These are phyloP conservation scores for Dendrophyllia cribrosa DNA, from an alignment of 64 coral and sea anemone genomes.

Conservation along the genomic window DNA sequence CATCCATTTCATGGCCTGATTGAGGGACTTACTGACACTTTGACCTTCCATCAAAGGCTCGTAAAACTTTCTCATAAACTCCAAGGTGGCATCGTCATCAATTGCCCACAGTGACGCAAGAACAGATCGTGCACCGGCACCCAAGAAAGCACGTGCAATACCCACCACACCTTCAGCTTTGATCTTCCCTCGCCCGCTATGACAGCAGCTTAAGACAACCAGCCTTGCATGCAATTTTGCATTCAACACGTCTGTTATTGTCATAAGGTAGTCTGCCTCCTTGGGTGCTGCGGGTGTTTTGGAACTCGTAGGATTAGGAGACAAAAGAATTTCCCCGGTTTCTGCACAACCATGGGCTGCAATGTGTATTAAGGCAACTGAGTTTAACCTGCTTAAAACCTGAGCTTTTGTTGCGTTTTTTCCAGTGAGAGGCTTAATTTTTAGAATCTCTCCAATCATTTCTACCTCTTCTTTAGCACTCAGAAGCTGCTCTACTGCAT, in stretches of 20 bases:
- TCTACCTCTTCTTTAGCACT: too few species aligned
- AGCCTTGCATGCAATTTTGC: neutral
- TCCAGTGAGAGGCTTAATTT: neutral
- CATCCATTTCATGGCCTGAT: too few species aligned
- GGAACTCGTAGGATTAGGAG: neutral
- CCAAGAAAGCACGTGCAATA: too few species aligned
- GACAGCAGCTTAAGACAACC: slow-evolving; percentile 10
- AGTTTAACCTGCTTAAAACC: too few species aligned
- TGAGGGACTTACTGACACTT: neutral
- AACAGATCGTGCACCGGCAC: slow-evolving; percentile 6
- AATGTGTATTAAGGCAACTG: too few species aligned
- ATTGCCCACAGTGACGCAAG: slow-evolving; percentile 23
- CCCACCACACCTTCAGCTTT: slow-evolving; percentile 33
- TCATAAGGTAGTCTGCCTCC: neutral
- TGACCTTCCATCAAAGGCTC: neutral
- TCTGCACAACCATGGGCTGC: too few species aligned
- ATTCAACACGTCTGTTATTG: neutral
- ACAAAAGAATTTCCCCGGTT: neutral
- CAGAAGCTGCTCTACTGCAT: neutral
- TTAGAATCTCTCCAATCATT: neutral
- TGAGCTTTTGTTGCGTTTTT: neutral
- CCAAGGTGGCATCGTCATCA: neutral
- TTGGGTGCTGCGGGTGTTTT: neutral
- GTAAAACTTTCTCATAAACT: slow-evolving; percentile 41
- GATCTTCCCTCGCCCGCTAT: slow-evolving; percentile 26